Evolutionary conservation across 2,888 invertebrate species (phyloP).

Genomic region (Drosophila hamatofila): DNA sequence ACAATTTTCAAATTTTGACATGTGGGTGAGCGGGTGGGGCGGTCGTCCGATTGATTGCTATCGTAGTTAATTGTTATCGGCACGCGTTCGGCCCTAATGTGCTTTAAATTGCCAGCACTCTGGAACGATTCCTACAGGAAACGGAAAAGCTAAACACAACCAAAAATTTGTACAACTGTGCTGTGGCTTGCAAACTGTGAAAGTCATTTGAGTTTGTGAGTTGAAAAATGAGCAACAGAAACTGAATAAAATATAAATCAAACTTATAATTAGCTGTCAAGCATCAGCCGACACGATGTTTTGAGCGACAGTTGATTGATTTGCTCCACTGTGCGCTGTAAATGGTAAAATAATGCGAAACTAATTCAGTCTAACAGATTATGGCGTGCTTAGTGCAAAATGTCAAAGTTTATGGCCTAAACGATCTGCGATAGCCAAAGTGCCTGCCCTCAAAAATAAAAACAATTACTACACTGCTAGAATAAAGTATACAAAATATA

Average conservation of each 20-base stretch:
- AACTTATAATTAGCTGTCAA: neutral
- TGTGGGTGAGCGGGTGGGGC: neutral
- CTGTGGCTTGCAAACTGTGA: too few relatives aligned
- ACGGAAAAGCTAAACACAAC: neutral
- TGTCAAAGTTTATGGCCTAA: neutral
- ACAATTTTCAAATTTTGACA: neutral
- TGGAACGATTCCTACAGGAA: neutral
- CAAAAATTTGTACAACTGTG: too few relatives aligned
- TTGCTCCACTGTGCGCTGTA: neutral
- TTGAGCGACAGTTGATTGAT: neutral
- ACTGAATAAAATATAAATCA: too few relatives aligned
- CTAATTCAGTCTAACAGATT: neutral
- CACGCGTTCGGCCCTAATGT: constrained; percentile 34
- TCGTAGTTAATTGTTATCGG: constrained; percentile 21
- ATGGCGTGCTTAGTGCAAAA: neutral
- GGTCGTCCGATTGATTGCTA: constrained; percentile 15
- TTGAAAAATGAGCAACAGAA: neutral
- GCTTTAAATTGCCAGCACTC: constrained; percentile 28
- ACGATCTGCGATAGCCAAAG: neutral
- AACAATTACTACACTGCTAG: neutral
- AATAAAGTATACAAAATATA: neutral
- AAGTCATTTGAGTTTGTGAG: neutral
- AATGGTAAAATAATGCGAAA: neutral
- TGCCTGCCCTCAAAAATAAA: neutral
- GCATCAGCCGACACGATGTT: neutral